A percentile compares a stretch with the other conserved stretches of the same genome.
Conservation (phyloP, 2,888 invertebrate species). For the Athalia cordata region DNA sequence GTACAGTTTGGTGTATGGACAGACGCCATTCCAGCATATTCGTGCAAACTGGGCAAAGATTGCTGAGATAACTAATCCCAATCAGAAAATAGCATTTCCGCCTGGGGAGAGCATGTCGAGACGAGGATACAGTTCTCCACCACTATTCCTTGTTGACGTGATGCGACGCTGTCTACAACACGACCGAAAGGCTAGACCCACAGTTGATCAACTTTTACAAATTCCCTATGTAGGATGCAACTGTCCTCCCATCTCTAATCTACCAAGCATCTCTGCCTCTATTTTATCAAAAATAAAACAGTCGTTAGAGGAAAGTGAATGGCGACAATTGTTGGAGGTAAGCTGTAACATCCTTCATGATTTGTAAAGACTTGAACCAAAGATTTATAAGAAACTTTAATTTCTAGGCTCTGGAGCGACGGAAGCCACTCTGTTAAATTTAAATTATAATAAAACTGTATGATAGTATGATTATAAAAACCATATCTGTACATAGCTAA, state of each 20-base stretch:
- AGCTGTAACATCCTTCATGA: slow-evolving; percentile 32
- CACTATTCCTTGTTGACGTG: slow-evolving; percentile 78
- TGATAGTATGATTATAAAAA: too few species aligned
- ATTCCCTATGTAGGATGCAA: slow-evolving; percentile 70
- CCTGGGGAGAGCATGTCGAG: slow-evolving; percentile 54
- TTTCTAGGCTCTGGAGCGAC: slow-evolving; percentile 26
- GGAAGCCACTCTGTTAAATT: slow-evolving; percentile 25
- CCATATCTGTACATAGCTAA: too few species aligned
- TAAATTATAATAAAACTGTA: slow-evolving; percentile 4
- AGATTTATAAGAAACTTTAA: not conserved
- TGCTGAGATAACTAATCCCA: slow-evolving; percentile 85
- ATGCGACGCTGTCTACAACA: slow-evolving; percentile 84
- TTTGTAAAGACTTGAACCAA: too few species aligned
- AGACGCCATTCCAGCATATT: slow-evolving; percentile 93
- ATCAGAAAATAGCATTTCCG: slow-evolving; percentile 85
- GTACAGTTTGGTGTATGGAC: slow-evolving; percentile 92
- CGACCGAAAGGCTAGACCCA: slow-evolving; percentile 83
- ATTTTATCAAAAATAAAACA: slow-evolving; percentile 65
- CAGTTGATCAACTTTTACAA: slow-evolving; percentile 82
- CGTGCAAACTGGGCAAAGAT: slow-evolving; percentile 83
- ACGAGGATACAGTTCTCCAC: slow-evolving; percentile 67
- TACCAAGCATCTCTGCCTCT: slow-evolving; percentile 58
- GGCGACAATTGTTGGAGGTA: slow-evolving; percentile 66
- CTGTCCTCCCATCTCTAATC: slow-evolving; percentile 46
- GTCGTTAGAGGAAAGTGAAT: slow-evolving; percentile 64